These are phyloP conservation scores for Chrysina gloriosa DNA, from an alignment of 2,888 invertebrate species.

Conservation along the genomic window DNA sequence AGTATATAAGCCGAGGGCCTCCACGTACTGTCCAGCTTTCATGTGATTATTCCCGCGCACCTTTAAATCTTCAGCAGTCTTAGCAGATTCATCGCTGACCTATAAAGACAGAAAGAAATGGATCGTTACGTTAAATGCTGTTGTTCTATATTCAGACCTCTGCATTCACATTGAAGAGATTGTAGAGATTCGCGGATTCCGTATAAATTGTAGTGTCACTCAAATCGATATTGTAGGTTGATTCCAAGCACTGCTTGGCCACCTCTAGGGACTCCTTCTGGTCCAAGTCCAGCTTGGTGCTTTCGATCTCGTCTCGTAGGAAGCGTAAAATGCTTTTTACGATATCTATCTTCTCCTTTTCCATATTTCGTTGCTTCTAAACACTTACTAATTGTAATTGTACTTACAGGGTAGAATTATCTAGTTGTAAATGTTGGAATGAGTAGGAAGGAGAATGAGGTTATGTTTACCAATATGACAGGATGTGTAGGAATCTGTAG, in stretches of 20 bases:
- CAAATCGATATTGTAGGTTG: slow-evolving; percentile 79
- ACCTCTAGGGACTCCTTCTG: slow-evolving; percentile 86
- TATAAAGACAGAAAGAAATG: slow-evolving; percentile 47
- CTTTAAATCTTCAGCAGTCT: slow-evolving; percentile 86
- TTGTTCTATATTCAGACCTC: slow-evolving; percentile 35
- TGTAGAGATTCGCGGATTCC: slow-evolving; percentile 19
- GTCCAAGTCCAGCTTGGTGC: slow-evolving; percentile 57
- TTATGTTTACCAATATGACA: slow-evolving; percentile 24
- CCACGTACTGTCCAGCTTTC: slow-evolving; percentile 82
- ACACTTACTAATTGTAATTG: neutral
- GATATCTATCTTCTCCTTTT: slow-evolving; percentile 49
- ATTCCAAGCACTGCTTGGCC: slow-evolving; percentile 93
- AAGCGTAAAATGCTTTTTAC: slow-evolving; percentile 58
- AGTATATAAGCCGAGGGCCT: slow-evolving; percentile 87
- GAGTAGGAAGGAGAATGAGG: slow-evolving; percentile 15
- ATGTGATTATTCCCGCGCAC: slow-evolving; percentile 90
- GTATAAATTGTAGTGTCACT: slow-evolving; percentile 34
- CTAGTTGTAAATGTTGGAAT: neutral
- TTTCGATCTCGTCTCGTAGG: slow-evolving; percentile 56
- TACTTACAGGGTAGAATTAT: neutral
- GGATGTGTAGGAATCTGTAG: too few relatives aligned
- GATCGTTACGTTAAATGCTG: neutral
- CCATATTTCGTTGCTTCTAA: slow-evolving; percentile 19
- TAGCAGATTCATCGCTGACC: slow-evolving; percentile 69
- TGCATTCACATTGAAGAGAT: slow-evolving; percentile 36